Evolutionary conservation across 2,888 invertebrate genomes (phyloP), one percentile per base, ranked within the genome.

Genomic region (Drosophila kuntzei): DNA sequence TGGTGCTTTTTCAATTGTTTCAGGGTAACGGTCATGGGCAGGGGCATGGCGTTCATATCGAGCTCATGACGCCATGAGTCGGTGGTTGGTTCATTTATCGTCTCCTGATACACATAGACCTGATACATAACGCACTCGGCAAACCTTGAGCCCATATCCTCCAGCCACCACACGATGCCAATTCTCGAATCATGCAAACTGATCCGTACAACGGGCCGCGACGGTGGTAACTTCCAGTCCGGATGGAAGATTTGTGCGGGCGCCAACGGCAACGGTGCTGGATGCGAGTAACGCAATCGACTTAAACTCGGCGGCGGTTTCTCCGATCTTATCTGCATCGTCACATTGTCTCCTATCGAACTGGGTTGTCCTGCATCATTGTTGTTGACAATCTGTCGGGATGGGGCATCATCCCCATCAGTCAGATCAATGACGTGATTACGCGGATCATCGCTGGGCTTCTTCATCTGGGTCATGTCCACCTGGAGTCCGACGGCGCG

Each of bases 11-110:
- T 95, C 91, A 98, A 98, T 92, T 97, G 97, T 1, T 97, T 97
- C 36, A 98, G 92, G 0, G 98, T 98, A 79, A 98, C 98, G 0
- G 98, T 98, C 98, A 99, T 99, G 0, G 98, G 98, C 65, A 98
- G 92, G 0, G 96, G 95, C 87, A 98, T 93, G 0, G 98, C 97
- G 92, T 97, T 96, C 0, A 98, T 97, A 91, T 98, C 98, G 2
- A 98, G 98, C 57, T 98, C 98, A 94, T 97, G 97, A 81, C 97
- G 96, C 98, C 98, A 98, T 54, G 96, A 93, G 3, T 95, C 93
- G 1, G 96, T 95, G 78, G 93, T 95, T 2, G 97, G 96, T 2
- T 95, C 93, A 3, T 94, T 93, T 5, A 93, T 93, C 0, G 95
- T 95, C 92, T 98, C 98, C 91, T 98, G 98, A 91, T 98, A 98